Evolutionary conservation across 2,113 vertebrate species (phyloP), one percentile per base, ranked within the genome.

Genomic region (Ophiodon elongatus): DNA sequence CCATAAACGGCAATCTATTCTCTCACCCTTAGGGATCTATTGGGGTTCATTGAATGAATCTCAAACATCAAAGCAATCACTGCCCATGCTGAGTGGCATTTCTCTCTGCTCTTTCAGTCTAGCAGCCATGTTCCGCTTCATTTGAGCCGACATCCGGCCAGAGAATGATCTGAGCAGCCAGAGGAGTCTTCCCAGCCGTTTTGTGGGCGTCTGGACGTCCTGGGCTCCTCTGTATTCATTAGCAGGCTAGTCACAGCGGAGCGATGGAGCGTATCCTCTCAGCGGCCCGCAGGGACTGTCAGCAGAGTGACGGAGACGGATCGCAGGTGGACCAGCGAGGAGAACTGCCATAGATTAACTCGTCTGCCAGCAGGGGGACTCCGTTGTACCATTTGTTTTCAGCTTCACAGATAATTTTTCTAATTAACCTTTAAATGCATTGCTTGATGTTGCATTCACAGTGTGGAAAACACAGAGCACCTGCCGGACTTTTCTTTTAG

Each of bases 401-500:
- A 85, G 92, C 94, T 94, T 96, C 96, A 95, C 96, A 96, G 96
- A 98, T 97, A 96, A 97, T 97, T 97, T 97, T 98, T 97, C 96
- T 97, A 97, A 98, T 98, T 98, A 97, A 98, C 97, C 96, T 96
- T 92, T 91, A 92, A 95, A 95, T 96, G 95, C 93, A 94, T 94
- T 75, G 91, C 87, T 92, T 85, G 75, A 84, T 75, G 92, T 89
- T 79, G 88, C 85, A 90, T 89, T 77, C 84, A 73, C 59, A 62
- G 80, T 57, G 68, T 75, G 74, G 65, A 84, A 88, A 85, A 84
- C 8, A 45, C 81, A 4, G 63, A 75, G 54, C 70, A 65, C 71
- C 85, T 76, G 43, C 8, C 8, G 15, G 47, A 85, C 74, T 82
- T 78, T 75, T 76, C 45, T 33, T 52, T 82, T 67, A 56, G 84